phyloP scores from a whole-genome alignment of 1,140 invertebrate species.

The Papilio glaucus region DNA sequence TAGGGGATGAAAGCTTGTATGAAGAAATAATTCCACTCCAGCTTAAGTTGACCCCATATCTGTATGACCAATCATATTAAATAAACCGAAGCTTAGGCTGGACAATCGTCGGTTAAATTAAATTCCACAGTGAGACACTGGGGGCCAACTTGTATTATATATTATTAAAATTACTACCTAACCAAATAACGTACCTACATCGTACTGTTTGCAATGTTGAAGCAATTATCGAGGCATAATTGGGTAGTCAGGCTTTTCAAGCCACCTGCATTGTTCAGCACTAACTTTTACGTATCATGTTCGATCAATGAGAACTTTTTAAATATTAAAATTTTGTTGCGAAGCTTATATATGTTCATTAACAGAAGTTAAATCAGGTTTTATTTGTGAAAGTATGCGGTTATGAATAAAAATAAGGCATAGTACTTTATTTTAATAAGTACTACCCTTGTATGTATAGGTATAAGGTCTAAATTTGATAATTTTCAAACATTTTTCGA shows the following conservation, averaged over 20 bases:
- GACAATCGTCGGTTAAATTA: background rate
- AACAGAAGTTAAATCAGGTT: background rate
- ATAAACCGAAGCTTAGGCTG: no score
- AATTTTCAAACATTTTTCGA: no score
- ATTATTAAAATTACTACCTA: background rate
- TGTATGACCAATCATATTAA: no score
- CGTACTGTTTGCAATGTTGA: background rate
- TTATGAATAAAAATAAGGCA: background rate
- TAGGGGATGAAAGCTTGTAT: no score
- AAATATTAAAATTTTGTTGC: background rate
- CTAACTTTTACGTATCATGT: background rate
- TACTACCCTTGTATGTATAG: no score
- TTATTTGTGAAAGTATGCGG: background rate
- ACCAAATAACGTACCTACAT: background rate
- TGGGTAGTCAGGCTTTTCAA: conserved; percentile 6
- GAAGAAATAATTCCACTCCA: no score
- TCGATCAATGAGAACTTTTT: background rate
- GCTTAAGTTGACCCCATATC: no score
- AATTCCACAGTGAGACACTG: background rate
- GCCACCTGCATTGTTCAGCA: conserved; percentile 5
- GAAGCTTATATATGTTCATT: background rate
- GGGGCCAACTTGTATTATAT: no score
- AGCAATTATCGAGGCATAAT: conserved; percentile 13
- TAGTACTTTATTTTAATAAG: no score
- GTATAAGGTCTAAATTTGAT: no score